These are phyloP conservation scores for Eurosta solidaginis DNA, from an alignment of 1,140 invertebrate genomes.

Conservation along the genomic window DNA sequence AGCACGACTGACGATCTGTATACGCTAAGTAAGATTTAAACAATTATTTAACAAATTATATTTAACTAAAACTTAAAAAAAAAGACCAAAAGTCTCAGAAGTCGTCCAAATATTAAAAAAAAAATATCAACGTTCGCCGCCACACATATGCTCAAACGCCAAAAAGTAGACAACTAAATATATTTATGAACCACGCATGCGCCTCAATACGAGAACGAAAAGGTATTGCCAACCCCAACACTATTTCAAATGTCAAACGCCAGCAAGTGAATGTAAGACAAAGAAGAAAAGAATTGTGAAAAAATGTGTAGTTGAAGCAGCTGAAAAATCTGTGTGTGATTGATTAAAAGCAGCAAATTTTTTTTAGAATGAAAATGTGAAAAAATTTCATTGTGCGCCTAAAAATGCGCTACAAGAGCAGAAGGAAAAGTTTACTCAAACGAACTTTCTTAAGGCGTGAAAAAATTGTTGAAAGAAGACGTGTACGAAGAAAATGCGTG, in stretches of 20 bases:
- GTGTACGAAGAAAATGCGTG: slow-evolving; percentile 15
- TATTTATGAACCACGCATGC: not conserved
- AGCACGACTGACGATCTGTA: not conserved
- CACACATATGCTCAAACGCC: not conserved
- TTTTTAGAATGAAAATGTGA: not conserved
- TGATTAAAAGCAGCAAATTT: not conserved
- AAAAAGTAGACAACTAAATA: not conserved
- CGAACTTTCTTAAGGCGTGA: not conserved
- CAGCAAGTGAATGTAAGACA: not conserved
- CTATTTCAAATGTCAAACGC: not conserved
- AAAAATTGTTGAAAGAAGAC: not conserved
- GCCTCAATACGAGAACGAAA: not conserved
- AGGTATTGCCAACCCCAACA: not conserved
- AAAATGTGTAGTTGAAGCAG: not conserved
- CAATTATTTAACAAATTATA: not conserved
- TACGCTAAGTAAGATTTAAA: not conserved
- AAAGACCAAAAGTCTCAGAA: not conserved
- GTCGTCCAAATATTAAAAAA: not conserved
- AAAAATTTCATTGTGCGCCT: slow-evolving; percentile 13
- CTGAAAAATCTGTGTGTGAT: not conserved
- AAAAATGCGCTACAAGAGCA: not conserved
- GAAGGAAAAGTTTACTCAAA: not conserved
- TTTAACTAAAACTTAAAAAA: not conserved
- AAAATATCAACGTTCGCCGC: not conserved
- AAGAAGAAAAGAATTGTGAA: not conserved